Evolutionary conservation across 2,113 vertebrate genomes (phyloP).

Genomic region (Lagenorhynchus albirostris): DNA sequence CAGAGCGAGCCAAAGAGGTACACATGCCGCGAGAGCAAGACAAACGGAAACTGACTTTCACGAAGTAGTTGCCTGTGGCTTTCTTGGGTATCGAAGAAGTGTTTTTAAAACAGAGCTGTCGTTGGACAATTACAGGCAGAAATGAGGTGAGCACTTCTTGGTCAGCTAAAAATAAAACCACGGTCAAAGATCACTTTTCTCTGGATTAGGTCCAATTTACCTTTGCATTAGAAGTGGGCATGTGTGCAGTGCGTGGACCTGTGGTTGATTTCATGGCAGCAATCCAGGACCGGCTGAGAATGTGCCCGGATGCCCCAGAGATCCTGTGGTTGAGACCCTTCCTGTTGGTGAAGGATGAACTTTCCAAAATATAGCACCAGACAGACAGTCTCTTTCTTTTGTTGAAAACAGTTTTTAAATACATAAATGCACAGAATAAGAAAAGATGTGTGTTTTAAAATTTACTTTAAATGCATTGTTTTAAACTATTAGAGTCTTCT

Average conservation of each 20-base stretch:
- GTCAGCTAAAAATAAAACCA: background rate
- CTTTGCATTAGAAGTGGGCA: too few species aligned
- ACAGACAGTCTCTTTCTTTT: background rate
- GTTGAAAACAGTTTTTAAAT: background rate
- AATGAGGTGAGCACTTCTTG: background rate
- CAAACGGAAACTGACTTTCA: background rate
- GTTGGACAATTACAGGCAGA: background rate
- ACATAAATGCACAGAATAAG: background rate
- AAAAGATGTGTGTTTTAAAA: background rate
- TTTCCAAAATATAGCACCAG: background rate
- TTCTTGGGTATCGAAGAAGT: background rate
- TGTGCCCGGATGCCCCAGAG: background rate
- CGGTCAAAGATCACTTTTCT: background rate
- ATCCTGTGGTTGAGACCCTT: background rate
- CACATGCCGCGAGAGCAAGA: rapidly evolving
- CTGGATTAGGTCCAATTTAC: background rate
- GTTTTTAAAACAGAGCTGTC: background rate
- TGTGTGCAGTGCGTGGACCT: rapidly evolving
- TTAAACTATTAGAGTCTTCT: background rate
- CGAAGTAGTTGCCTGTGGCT: background rate
- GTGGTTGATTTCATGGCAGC: background rate
- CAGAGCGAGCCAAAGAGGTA: background rate
- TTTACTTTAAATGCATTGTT: background rate
- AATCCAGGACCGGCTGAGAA: background rate
- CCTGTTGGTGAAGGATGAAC: rapidly evolving